Base-by-base conservation (phyloP, 2,113 vertebrate genomes). In the Mastomys natalensis region DNA sequence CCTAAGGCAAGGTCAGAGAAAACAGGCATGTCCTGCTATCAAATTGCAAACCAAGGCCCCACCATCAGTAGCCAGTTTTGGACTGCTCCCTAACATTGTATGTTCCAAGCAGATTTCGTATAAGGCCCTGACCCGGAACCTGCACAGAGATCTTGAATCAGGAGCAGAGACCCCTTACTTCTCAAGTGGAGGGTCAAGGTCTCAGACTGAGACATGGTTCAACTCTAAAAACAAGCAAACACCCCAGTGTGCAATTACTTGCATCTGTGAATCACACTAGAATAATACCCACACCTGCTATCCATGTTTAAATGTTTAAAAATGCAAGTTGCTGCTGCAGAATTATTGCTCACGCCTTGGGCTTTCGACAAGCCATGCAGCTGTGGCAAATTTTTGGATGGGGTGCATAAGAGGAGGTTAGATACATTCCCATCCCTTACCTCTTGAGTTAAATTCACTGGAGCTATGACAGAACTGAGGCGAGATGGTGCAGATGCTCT, bases 231-330 rank as follows among this genome's bases (percentile, higher is more conserved):
- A n/a, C 70, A 94, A 92, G 80, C 92, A 87, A 70, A 31, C n/a
- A 73, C 21, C 26, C 2, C 6, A 60, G 94, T 45, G 88, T 62
- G 60, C 68, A 77, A 91, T 81, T 15, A 77, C 68, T 85, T 60
- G 88, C 87, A 88, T 90, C 87, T 95, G 95, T 6, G 1, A 19
- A 58, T 62, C 58, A 40, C 4, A 60, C 37, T 64, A 40, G 64
- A 78, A 6, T 84, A 85, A 95, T 29, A 80, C 31, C 94, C 60
- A 81, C 90, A 97, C 96, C 96, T 97, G 94, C 76, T 55, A 45
- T 66, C 89, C 80, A 76, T 55, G 87, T 93, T 95, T 87, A 70
- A 89, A 92, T 73, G 80, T 85, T 93, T 90, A 90, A 95, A 96
- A 92, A 88, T 72, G 86, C 77, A 72, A 93, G 66, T 73, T 86